Evolutionary conservation across 2,888 invertebrate species (phyloP).

Genomic region (Esperia sulphurella): DNA sequence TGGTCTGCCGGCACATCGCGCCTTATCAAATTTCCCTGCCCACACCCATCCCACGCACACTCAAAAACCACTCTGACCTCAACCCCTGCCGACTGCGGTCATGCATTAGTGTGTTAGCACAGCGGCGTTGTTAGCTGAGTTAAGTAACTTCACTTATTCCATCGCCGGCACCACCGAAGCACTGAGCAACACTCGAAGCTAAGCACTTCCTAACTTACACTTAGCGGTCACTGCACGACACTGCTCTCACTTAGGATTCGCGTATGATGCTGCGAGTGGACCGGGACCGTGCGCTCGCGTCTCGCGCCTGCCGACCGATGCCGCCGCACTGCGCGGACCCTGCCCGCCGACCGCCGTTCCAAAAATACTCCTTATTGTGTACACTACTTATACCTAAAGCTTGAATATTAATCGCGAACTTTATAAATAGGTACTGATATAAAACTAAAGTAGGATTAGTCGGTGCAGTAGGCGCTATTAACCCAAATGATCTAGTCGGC

Average conservation of each 20-base stretch:
- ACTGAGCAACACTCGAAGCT: slow-evolving; percentile 50
- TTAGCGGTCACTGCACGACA: slow-evolving; percentile 43
- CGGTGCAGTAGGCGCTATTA: slow-evolving; percentile 34
- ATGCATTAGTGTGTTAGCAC: slow-evolving; percentile 76
- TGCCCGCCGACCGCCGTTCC: slow-evolving; percentile 49
- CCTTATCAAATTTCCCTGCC: slow-evolving; percentile 78
- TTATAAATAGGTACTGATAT: slow-evolving; percentile 52
- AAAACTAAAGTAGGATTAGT: slow-evolving; percentile 19
- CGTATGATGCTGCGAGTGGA: slow-evolving; percentile 27
- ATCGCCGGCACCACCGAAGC: slow-evolving; percentile 31
- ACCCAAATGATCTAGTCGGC: slow-evolving; percentile 30
- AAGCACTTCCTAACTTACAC: slow-evolving; percentile 69
- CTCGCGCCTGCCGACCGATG: slow-evolving; percentile 34
- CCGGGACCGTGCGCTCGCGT: slow-evolving; percentile 11
- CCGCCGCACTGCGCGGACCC: slow-evolving; percentile 52
- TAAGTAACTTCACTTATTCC: slow-evolving; percentile 46
- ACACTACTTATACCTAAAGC: slow-evolving; percentile 59
- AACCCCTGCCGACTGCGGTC: slow-evolving; percentile 27
- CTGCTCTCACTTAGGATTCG: slow-evolving; percentile 4
- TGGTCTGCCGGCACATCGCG: slow-evolving; percentile 51
- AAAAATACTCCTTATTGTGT: slow-evolving; percentile 73
- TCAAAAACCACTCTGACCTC: slow-evolving; percentile 27
- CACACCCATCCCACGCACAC: slow-evolving; percentile 56
- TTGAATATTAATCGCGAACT: slow-evolving; percentile 51
- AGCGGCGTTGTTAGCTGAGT: slow-evolving; percentile 37